Evolutionary conservation across 2,888 invertebrate species (phyloP).

Genomic region (Fragum whitleyi): DNA sequence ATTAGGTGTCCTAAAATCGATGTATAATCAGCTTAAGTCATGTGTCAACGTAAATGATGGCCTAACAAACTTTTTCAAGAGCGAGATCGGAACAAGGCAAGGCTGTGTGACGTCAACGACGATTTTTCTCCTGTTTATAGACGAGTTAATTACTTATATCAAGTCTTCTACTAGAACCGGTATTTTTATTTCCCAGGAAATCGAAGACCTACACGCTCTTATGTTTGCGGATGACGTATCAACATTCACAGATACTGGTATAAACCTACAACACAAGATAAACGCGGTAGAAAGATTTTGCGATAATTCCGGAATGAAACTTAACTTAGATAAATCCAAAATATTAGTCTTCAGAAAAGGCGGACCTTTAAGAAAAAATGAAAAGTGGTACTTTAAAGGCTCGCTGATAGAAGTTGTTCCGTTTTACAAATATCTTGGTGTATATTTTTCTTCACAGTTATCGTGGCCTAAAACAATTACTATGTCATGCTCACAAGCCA

Average conservation of each 20-base stretch:
- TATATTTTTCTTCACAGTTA: background rate
- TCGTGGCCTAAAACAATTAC: slow-evolving; percentile 5
- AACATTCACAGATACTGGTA: background rate
- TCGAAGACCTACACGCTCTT: background rate
- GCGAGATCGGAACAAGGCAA: slow-evolving; percentile 8
- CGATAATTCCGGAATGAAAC: background rate
- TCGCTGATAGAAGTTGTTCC: background rate
- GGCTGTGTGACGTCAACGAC: background rate
- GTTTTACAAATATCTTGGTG: too few relatives aligned
- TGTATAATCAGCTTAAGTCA: slow-evolving; percentile 9
- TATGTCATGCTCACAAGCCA: background rate
- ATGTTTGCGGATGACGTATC: too few relatives aligned
- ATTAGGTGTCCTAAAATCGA: background rate
- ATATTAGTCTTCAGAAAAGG: slow-evolving; percentile 10
- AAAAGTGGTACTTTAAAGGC: slow-evolving; percentile 1
- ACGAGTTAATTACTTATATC: slow-evolving; percentile 1
- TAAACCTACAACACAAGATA: background rate
- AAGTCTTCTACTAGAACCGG: background rate
- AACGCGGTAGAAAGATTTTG: background rate
- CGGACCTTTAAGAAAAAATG: background rate
- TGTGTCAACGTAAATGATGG: slow-evolving; percentile 4
- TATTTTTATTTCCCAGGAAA: background rate
- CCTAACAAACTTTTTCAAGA: background rate
- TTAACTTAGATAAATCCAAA: too few relatives aligned
- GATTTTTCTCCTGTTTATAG: slow-evolving; percentile 5